phyloP scores from a whole-genome alignment of 2,113 vertebrate species.

The Tapirus terrestris region DNA sequence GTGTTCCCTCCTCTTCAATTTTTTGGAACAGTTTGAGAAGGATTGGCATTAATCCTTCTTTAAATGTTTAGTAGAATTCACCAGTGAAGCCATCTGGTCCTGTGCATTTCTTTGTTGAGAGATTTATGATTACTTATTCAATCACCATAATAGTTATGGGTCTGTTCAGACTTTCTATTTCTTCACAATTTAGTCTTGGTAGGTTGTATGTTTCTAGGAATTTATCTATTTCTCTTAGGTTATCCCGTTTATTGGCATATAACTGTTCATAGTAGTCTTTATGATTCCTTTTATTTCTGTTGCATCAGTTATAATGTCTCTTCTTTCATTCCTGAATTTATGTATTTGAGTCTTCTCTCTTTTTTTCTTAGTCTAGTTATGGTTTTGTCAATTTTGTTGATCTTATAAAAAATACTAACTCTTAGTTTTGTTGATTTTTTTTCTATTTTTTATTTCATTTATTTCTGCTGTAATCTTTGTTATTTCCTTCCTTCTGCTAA shows the following conservation, averaged over 20 bases:
- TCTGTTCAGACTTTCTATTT: not conserved
- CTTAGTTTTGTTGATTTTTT: not conserved
- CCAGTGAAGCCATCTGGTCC: not conserved
- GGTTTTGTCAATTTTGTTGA: not conserved
- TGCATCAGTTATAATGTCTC: not conserved
- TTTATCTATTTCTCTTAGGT: not conserved
- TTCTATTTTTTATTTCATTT: not conserved
- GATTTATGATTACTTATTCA: not conserved
- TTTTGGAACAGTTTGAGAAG: not conserved
- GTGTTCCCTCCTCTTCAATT: not conserved
- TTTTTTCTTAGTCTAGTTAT: not conserved
- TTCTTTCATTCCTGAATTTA: not conserved
- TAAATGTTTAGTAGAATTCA: not conserved
- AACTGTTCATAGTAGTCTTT: not conserved
- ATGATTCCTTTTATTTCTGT: not conserved
- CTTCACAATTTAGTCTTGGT: not conserved
- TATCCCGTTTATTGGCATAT: not conserved
- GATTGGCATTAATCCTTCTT: not conserved
- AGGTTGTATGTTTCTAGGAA: not conserved
- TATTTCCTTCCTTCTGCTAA: not conserved
- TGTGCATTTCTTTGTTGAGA: not conserved
- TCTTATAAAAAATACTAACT: not conserved
- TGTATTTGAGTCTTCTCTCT: not conserved
- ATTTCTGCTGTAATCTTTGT: not conserved
- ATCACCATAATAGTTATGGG: not conserved